These are phyloP conservation scores for Diglossa cyanea DNA, from an alignment of 2,797 vertebrate genomes.

Conservation along the genomic window DNA sequence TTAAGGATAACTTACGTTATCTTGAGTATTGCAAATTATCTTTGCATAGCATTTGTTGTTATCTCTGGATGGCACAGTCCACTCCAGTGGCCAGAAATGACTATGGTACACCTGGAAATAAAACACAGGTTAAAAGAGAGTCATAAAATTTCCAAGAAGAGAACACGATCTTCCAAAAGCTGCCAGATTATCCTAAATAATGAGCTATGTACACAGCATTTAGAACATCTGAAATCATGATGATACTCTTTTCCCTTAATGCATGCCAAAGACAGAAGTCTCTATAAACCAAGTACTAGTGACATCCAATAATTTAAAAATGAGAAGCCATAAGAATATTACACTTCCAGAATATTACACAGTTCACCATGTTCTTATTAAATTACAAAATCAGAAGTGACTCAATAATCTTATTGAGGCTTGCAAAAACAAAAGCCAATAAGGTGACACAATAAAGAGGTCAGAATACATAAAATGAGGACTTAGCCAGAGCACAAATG, in stretches of 20 bases:
- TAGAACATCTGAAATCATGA: neutral
- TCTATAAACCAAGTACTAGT: neutral
- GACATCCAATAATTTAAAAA: neutral
- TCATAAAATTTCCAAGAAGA: neutral
- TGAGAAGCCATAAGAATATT: neutral
- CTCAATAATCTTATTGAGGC: neutral
- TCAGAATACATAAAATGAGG: neutral
- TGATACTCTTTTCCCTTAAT: neutral
- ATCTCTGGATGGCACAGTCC: conserved; percentile 81
- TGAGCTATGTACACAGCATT: neutral
- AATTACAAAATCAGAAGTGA: neutral
- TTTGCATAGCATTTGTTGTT: conserved; percentile 87
- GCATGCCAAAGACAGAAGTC: neutral
- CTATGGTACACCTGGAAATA: conserved; percentile 82
- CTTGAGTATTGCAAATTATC: conserved; percentile 80
- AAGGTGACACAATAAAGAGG: neutral
- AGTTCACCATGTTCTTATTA: neutral
- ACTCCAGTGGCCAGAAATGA: conserved; percentile 85
- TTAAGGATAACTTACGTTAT: conserved; percentile 70
- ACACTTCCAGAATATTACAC: neutral
- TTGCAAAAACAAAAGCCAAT: neutral
- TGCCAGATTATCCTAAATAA: neutral
- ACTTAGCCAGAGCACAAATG: neutral
- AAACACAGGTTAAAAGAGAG: neutral
- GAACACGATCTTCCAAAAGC: neutral